Evolutionary conservation across 1,140 invertebrate genomes (phyloP).

Genomic region (Drosophila mauritiana): DNA sequence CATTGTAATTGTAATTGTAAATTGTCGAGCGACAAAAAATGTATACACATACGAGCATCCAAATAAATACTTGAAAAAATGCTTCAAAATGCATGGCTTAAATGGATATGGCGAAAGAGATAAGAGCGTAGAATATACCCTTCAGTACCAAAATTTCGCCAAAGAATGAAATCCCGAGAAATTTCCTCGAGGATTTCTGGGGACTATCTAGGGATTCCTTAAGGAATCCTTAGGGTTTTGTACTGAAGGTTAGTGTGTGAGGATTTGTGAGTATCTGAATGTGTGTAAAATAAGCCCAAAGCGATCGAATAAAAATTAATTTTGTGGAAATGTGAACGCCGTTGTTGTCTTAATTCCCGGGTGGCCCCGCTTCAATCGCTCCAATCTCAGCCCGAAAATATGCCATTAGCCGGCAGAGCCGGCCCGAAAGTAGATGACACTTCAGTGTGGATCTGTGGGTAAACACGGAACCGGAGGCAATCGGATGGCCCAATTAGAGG

Average conservation of each 20-base stretch:
- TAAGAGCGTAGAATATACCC: conserved; percentile 1
- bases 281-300: conserved; percentile 40
- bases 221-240: too few relatives aligned
- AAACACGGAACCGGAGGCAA: conserved; percentile 1
- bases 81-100: conserved; percentile 13
- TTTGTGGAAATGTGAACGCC: conserved; percentile 34
- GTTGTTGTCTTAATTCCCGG: background rate
- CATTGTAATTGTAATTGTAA: conserved; percentile 51
- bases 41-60: conserved; percentile 31
- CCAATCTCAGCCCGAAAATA: conserved; percentile 10
- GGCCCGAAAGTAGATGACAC: conserved; percentile 27
- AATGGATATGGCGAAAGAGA: conserved; percentile 15
- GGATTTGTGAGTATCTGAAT: conserved; percentile 31
- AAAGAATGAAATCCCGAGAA: too few relatives aligned
- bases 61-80: conserved; percentile 25
- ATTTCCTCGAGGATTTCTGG: too few relatives aligned
- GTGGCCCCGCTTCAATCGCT: background rate
- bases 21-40: conserved; percentile 50
- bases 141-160: too few relatives aligned
- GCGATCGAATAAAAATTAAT: conserved; percentile 47
- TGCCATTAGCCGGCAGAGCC: background rate
- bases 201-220: too few relatives aligned
- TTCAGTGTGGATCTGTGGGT: background rate
- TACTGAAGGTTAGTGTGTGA: background rate
- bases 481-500: conserved; percentile 34